Conservation (phyloP, 2,113 vertebrate species). For the Ramphastos sulfuratus region DNA sequence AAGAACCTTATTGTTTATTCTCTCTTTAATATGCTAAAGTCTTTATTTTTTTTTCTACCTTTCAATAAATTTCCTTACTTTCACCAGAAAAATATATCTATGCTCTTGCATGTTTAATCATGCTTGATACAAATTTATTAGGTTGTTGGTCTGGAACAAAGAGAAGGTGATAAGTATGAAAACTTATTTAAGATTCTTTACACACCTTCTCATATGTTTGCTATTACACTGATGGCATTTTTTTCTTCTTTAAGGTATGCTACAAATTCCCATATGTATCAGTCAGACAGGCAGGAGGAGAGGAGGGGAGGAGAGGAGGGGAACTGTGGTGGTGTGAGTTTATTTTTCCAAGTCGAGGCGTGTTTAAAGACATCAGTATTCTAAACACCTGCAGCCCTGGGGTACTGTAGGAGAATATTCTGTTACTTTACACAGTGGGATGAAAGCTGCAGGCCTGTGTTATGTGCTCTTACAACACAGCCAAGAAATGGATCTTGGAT, state of each 20-base stretch:
- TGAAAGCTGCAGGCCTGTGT: neutral
- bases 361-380: neutral
- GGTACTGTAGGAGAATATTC: neutral
- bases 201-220: neutral
- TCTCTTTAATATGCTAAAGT: neutral
- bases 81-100: neutral
- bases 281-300: neutral
- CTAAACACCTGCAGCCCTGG: neutral
- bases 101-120: slow-evolving; percentile 11
- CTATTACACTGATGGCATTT: neutral
- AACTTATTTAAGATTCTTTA: slow-evolving; percentile 16
- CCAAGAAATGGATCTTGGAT: neutral
- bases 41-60: slow-evolving; percentile 13
- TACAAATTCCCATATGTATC: neutral
- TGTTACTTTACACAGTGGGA: neutral
- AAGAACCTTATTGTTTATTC: neutral
- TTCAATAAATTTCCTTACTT: neutral
- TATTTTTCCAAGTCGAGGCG: neutral
- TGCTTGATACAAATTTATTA: neutral
- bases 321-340: neutral
- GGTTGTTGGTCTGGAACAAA: neutral
- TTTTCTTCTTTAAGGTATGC: neutral
- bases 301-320: neutral
- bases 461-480: neutral
- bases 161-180: neutral